Evolutionary conservation across 2,888 invertebrate genomes (phyloP), one percentile per base, ranked within the genome.

Genomic region (Leptopterna dolabrata): DNA sequence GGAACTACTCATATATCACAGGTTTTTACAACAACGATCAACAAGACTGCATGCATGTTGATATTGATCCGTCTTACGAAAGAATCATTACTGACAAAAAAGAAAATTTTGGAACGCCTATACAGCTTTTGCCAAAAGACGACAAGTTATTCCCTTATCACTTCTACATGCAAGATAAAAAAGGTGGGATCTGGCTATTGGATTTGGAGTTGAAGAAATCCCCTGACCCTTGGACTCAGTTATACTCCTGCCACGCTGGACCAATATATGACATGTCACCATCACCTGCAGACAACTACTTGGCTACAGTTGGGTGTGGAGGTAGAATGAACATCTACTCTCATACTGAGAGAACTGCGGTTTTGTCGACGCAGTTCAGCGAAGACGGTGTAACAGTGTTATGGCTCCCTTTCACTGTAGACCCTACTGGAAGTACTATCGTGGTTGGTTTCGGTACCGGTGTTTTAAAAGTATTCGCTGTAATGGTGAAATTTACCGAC

Each of bases 1-100:
- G 98, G 98, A 97, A 96, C 92, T 97, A 97, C 94, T 97, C 97
- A 90, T 95, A 96, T 0, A 96, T 98, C 19, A 16, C 47, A 1
- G 76, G 47, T 63, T 76, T 85, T 19, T 73, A 73, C 29, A 73
- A 76, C n/a, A 29, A 76, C 13, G 85, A 85, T 11, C 76, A 76
- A 24, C 43, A 13, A 47, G 85, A 85, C 0, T 45, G n/a, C 7
- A 29, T 47, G 9, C 83, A 83, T 24, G 14, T 70, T 19, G 76
- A 73, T 19, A 76, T 85, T 1, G 85, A 85, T 19, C 85, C 85
- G 24, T 85, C 85, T 13, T 85, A 85, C 36, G 85, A 85, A 76
- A 51, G 85, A 29, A 29, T n/a, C 16, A 85, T 85, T 7, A 19
- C 43, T 51, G 76, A 85, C 36, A 19, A 29, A 29, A 29, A 36